Conservation (phyloP, 1,140 invertebrate genomes). For the Diplogasteroides magnus region DNA sequence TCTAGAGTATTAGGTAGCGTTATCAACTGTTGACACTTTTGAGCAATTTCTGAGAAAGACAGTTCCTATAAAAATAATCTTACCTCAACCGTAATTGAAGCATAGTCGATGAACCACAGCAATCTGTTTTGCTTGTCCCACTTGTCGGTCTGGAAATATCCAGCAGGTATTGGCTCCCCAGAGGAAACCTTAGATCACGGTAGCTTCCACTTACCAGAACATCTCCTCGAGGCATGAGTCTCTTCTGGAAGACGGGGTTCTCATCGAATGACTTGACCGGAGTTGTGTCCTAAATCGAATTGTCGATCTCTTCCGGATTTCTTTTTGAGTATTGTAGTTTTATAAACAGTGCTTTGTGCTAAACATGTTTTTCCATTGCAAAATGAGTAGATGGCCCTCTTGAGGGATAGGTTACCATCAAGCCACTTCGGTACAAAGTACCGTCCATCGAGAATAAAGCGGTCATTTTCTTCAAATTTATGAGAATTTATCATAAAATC, state of each 20-base stretch:
- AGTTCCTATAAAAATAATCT: background rate
- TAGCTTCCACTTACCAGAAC: slow-evolving; percentile 18
- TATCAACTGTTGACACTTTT: too few species aligned
- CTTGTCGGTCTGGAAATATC: slow-evolving; percentile 1
- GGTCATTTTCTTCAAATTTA: too few species aligned
- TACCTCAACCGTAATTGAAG: slow-evolving; percentile 52
- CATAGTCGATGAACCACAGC: slow-evolving; percentile 54
- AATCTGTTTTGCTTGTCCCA: slow-evolving; percentile 48
- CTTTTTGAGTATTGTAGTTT: too few species aligned
- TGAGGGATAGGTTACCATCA: background rate
- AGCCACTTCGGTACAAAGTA: background rate
- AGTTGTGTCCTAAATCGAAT: slow-evolving; percentile 14
- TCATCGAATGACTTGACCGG: slow-evolving; percentile 44
- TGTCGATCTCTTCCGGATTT: too few species aligned
- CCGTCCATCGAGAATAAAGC: too few species aligned
- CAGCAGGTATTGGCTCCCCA: background rate
- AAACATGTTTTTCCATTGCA: too few species aligned
- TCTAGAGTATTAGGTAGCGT: too few species aligned
- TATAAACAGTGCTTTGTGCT: too few species aligned
- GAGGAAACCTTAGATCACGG: background rate
- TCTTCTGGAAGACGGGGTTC: slow-evolving; percentile 50
- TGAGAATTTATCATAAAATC: too few species aligned
- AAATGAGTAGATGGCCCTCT: too few species aligned
- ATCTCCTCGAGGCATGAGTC: slow-evolving; percentile 44
- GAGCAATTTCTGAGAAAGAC: background rate